Evolutionary conservation across 2,888 invertebrate genomes (phyloP).

Genomic region (Hesperia comma): DNA sequence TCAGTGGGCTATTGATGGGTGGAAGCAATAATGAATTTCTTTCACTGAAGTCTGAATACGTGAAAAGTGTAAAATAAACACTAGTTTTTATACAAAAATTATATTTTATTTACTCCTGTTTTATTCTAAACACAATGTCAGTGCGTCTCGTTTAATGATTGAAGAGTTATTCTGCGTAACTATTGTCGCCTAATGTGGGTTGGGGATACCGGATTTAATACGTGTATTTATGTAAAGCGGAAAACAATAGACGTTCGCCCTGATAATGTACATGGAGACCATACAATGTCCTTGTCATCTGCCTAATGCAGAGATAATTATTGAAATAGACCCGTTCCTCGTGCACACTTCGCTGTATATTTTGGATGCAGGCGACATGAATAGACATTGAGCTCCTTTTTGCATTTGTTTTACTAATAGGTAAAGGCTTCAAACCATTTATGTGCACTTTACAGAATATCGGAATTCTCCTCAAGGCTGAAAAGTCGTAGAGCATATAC

Average conservation of each 20-base stretch:
- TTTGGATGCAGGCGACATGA: slow-evolving; percentile 1
- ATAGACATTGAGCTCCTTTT: neutral
- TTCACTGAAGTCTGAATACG: no score
- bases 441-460: no score
- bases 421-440: no score
- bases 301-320: slow-evolving; percentile 46
- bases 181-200: slow-evolving; percentile 51
- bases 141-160: neutral
- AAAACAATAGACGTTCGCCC: slow-evolving; percentile 40
- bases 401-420: no score
- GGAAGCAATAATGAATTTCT: no score
- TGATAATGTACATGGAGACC: slow-evolving; percentile 46
- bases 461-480: no score
- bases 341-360: slow-evolving; percentile 36
- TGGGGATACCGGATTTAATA: slow-evolving; percentile 35
- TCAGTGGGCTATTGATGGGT: no score
- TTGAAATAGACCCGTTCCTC: slow-evolving; percentile 55
- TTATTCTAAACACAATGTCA: neutral
- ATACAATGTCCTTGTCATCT: slow-evolving; percentile 54
- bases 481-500: no score
- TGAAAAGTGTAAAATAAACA: no score
- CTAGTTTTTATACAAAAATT: neutral
- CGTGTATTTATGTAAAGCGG: neutral
- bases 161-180: neutral
- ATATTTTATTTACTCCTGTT: neutral